Evolutionary conservation across 1,140 invertebrate genomes (phyloP).

Genomic region (Drosophila truncata): DNA sequence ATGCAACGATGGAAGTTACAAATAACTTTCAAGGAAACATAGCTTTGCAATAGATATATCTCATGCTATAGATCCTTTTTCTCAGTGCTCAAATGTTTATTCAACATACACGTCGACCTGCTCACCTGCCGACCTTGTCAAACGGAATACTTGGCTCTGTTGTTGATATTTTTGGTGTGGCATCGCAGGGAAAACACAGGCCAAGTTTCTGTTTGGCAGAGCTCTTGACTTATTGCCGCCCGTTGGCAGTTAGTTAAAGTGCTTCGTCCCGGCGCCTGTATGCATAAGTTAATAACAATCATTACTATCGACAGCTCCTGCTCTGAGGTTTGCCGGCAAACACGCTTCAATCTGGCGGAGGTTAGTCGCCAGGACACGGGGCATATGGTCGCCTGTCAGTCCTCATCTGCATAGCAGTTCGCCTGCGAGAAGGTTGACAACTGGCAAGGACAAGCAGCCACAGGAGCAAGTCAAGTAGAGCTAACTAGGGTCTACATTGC

Average conservation of each 20-base stretch:
- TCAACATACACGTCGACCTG: conserved; percentile 9
- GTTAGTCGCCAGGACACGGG: conserved; percentile 16
- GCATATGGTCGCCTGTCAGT: conserved; percentile 66
- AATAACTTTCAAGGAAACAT: not conserved
- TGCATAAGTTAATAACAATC: conserved; percentile 76
- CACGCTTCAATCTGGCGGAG: conserved; percentile 21
- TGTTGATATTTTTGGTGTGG: conserved; percentile 42
- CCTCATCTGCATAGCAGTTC: conserved; percentile 28
- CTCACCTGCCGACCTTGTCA: conserved; percentile 55
- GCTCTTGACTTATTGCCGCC: conserved; percentile 53
- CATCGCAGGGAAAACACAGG: conserved; percentile 25
- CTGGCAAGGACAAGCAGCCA: conserved; percentile 48
- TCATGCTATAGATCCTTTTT: not conserved
- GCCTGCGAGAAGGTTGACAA: conserved; percentile 61
- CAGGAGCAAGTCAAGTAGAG: conserved; percentile 41
- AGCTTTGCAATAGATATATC: not conserved
- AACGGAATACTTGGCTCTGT: conserved; percentile 5
- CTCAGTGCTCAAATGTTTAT: conserved; percentile 3
- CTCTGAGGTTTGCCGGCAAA: conserved; percentile 29
- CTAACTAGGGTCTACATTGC: conserved; percentile 41
- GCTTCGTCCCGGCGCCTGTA: conserved; percentile 25
- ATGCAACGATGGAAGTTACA: not conserved
- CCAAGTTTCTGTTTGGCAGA: conserved; percentile 37
- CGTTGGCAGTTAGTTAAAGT: conserved; percentile 66
- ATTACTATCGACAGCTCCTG: conserved; percentile 70